Conservation (phyloP, 2,888 invertebrate genomes). For the Aspidiotus destructor region DNA sequence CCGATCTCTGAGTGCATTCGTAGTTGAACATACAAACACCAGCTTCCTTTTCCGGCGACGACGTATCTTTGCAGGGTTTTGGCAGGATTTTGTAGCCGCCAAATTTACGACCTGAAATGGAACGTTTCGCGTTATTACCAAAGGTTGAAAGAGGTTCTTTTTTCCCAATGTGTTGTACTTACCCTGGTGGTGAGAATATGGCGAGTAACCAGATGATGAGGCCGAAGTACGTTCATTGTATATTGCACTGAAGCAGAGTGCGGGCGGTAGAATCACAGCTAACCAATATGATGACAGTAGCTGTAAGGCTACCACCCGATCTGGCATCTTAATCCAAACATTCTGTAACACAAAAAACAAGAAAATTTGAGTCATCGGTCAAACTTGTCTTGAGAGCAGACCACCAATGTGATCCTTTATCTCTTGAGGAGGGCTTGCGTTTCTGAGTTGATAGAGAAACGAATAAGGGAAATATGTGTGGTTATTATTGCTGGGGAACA, state of each 20-base stretch:
- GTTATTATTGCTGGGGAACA: too few species aligned
- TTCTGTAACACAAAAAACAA: slow-evolving; percentile 24
- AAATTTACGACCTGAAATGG: slow-evolving; percentile 56
- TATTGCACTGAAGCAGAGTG: slow-evolving; percentile 30
- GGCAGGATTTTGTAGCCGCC: slow-evolving; percentile 81
- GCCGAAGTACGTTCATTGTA: slow-evolving; percentile 33
- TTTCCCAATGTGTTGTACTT: neutral
- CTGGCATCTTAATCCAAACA: slow-evolving; percentile 34
- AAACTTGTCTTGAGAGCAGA: too few species aligned
- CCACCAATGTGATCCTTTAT: too few species aligned
- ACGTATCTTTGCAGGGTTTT: slow-evolving; percentile 63
- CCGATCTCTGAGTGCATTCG: slow-evolving; percentile 68
- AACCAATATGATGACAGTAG: slow-evolving; percentile 36
- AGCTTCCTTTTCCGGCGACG: slow-evolving; percentile 51
- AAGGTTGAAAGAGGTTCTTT: neutral
- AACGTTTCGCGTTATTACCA: neutral
- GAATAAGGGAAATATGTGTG: too few species aligned
- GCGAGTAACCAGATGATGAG: slow-evolving; percentile 16
- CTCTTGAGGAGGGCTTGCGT: too few species aligned
- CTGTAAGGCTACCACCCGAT: slow-evolving; percentile 35
- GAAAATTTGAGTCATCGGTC: too few species aligned
- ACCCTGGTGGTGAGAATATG: slow-evolving; percentile 26
- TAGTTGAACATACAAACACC: slow-evolving; percentile 91
- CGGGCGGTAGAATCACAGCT: slow-evolving; percentile 34
- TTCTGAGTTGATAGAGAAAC: too few species aligned